Base-by-base conservation (phyloP, 2,113 vertebrate species). In the Oncorhynchus keta region DNA sequence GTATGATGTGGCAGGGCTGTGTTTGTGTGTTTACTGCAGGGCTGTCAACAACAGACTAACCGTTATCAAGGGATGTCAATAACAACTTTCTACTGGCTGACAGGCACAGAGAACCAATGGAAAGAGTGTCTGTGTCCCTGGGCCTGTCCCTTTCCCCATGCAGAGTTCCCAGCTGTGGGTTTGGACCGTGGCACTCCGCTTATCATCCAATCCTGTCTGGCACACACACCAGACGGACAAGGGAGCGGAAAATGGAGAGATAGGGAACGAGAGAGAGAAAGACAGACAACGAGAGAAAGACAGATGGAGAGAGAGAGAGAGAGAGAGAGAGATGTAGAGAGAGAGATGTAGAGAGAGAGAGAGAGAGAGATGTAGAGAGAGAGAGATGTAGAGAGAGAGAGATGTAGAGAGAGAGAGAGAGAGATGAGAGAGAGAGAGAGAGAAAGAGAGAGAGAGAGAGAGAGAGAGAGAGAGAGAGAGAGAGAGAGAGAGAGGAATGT, bases 211-310 rank as follows among this genome's bases (percentile, higher is more conserved):
- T 70, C 68, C 68, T 70, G 68, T 48, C 39, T 24, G 35, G 24
- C 39, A n/a, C 68, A 70, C 68, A 49, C n/a, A 13, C 68, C 68
- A 70, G 68, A 26, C n/a, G 68, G 39, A 70, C 26, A 49, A 22
- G 49, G 39, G 35, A 48, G 39, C 22, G n/a, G 68, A 70, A 70
- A 70, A 68, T 5, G 12, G 9, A 70, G 20, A 48, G n/a, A 22
- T 4, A n/a, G 67, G 13, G 66, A 35, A 5, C 0, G 66, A 35
- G 32, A 68, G 32, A 68, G 16, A 9, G 30, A 39, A 4, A 68
- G 30, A 35, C 4, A 68, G 5, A 68, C 3, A 35, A 28, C 2
- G 66, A 39, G 66, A 18, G 28, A 35, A 26, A 66, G 62, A 32
- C 28, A 67, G 65, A 30, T 32, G 20, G 45, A 26, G 69, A 51